phyloP scores from a whole-genome alignment of 2,888 invertebrate genomes.

The Orthosia incerta region DNA sequence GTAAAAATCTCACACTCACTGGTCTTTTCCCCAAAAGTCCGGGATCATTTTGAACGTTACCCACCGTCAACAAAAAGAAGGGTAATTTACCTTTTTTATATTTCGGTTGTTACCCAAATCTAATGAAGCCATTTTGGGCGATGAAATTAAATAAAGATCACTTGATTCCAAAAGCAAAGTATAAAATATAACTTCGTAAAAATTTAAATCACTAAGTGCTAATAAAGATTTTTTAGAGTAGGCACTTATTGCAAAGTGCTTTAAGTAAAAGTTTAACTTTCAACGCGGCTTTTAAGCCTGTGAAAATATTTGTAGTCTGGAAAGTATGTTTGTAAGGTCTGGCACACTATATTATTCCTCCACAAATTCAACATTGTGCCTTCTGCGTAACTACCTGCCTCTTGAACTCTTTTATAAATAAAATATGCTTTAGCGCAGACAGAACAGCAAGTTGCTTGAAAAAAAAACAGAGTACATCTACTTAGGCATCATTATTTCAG shows the following conservation, averaged over 20 bases:
- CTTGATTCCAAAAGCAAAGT: not conserved
- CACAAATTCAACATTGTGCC: constrained; percentile 1
- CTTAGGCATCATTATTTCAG: no score
- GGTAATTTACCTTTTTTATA: no score
- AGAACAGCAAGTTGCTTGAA: no score
- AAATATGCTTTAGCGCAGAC: not conserved
- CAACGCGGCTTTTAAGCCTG: not conserved
- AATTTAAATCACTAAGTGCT: not conserved
- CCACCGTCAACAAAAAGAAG: no score
- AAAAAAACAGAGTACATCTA: no score
- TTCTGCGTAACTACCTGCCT: not conserved
- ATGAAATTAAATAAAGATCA: not conserved
- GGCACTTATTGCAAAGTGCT: constrained; percentile 18
- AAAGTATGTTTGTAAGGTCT: constrained; percentile 27
- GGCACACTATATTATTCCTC: constrained; percentile 20
- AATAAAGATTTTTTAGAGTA: not conserved
- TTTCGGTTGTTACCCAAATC: not conserved
- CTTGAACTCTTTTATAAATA: not conserved
- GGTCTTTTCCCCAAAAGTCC: no score
- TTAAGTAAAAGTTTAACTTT: constrained; percentile 33
- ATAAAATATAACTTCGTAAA: constrained; percentile 1
- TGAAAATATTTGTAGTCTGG: constrained; percentile 36
- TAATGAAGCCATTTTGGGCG: not conserved
- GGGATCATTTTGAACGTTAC: no score
- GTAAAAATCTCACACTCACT: no score